Percentiles rank a stretch among this genome's conserved stretches.
These are phyloP conservation scores for Agrypnus murinus DNA, from an alignment of 2,888 invertebrate species.

Conservation along the genomic window DNA sequence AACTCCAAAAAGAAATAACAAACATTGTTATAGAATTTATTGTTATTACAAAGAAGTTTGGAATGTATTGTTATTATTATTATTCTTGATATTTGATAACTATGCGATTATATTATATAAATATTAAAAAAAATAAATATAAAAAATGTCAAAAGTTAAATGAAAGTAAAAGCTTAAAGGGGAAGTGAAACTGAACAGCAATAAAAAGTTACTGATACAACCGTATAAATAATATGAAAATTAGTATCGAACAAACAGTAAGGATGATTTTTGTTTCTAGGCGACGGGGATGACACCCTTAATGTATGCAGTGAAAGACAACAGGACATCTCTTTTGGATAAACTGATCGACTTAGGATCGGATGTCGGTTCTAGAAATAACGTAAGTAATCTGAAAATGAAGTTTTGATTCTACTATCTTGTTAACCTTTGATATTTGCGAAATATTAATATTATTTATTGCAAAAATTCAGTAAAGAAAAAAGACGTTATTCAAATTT, in stretches of 20 bases:
- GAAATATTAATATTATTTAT: too few species aligned
- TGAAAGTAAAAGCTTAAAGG: not conserved
- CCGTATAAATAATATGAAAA: conserved; percentile 39
- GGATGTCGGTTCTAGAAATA: conserved; percentile 92
- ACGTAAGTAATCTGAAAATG: conserved; percentile 78
- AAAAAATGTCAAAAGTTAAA: too few species aligned
- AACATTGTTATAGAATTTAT: too few species aligned
- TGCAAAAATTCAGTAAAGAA: too few species aligned
- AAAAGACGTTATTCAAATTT: too few species aligned
- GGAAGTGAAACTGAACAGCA: conserved; percentile 26
- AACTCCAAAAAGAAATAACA: not conserved
- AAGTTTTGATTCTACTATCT: too few species aligned
- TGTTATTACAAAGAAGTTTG: too few species aligned
- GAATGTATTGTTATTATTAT: too few species aligned
- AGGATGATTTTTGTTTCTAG: conserved; percentile 75
- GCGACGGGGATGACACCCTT: conserved; percentile 94
- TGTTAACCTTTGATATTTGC: not conserved
- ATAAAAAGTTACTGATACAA: conserved; percentile 40
- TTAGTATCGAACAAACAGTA: conserved; percentile 66
- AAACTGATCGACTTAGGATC: conserved; percentile 94
- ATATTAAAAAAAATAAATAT: too few species aligned
- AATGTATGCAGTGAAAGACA: conserved; percentile 97
- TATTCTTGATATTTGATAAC: too few species aligned
- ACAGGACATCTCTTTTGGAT: conserved; percentile 92
- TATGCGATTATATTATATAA: too few species aligned